A percentile compares a stretch with the other conserved stretches of the same genome.
phyloP scores from a whole-genome alignment of 2,113 vertebrate species.

The Lichenostomus cassidix region DNA sequence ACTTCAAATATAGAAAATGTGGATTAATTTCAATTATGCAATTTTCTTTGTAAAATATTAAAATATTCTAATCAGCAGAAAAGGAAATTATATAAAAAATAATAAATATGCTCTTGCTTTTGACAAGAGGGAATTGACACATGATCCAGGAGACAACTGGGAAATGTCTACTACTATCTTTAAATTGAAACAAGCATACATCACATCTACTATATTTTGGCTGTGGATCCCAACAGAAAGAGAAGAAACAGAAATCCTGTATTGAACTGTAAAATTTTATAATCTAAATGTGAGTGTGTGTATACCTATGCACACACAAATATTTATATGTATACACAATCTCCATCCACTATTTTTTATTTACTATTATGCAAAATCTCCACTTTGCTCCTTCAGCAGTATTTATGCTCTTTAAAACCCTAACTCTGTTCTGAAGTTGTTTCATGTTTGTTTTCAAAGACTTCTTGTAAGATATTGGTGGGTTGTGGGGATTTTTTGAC shows the following conservation, averaged over 20 bases:
- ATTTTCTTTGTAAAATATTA: background rate
- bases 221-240: background rate
- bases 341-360: background rate
- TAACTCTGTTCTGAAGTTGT: conserved; percentile 65
- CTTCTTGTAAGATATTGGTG: conserved; percentile 64
- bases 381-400: conserved; percentile 66
- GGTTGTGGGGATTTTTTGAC: conserved; percentile 38
- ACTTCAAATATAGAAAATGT: background rate
- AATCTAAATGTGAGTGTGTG: background rate
- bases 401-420: conserved; percentile 66
- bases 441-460: conserved; percentile 78
- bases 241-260: background rate
- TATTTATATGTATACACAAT: background rate
- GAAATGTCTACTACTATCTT: background rate
- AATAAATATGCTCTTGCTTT: background rate
- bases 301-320: background rate
- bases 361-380: conserved; percentile 43
- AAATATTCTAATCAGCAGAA: background rate
- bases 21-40: background rate
- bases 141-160: background rate
- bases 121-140: background rate
- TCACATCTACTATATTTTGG: background rate
- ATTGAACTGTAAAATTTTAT: background rate
- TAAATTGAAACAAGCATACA: background rate
- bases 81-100: background rate